These are phyloP conservation scores for Slavum lentiscoides DNA, from an alignment of 2,888 invertebrate species.

Conservation along the genomic window DNA sequence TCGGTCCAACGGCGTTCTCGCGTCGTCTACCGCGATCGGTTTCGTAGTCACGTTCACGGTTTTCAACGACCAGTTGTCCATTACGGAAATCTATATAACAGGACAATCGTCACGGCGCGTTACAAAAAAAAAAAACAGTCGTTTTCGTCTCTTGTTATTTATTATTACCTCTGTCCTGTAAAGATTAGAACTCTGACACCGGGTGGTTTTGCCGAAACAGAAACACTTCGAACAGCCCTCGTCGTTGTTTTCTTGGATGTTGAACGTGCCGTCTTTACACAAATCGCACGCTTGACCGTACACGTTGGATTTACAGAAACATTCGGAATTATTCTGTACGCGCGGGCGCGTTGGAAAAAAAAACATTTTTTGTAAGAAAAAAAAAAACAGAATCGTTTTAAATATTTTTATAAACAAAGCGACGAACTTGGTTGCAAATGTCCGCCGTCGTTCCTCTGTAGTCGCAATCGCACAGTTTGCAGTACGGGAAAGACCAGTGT, in stretches of 20 bases:
- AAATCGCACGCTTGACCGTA: conserved; percentile 78
- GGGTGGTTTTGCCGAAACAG: conserved; percentile 91
- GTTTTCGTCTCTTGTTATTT: too few relatives aligned
- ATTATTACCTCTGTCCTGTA: conserved; percentile 53
- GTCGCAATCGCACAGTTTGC: conserved; percentile 81
- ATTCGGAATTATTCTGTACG: conserved; percentile 58
- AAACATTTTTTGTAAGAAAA: background rate
- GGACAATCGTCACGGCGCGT: too few relatives aligned
- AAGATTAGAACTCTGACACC: conserved; percentile 75
- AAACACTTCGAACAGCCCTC: conserved; percentile 95
- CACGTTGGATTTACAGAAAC: conserved; percentile 62
- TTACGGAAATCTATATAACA: conserved; percentile 64
- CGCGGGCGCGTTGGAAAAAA: background rate
- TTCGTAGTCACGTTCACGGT: conserved; percentile 63
- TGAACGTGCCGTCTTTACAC: conserved; percentile 88
- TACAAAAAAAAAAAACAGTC: too few relatives aligned
- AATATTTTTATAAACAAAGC: background rate
- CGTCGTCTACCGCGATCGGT: conserved; percentile 59
- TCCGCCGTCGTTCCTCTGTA: conserved; percentile 79
- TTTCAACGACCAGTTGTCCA: conserved; percentile 71
- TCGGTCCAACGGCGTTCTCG: conserved; percentile 39
- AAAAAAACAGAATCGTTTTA: background rate
- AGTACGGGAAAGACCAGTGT: conserved; percentile 84
- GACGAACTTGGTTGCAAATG: conserved; percentile 78
- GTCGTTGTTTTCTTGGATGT: conserved; percentile 79